These are phyloP conservation scores for Heterodera schachtii DNA, from an alignment of 1,140 invertebrate genomes.

Conservation along the genomic window DNA sequence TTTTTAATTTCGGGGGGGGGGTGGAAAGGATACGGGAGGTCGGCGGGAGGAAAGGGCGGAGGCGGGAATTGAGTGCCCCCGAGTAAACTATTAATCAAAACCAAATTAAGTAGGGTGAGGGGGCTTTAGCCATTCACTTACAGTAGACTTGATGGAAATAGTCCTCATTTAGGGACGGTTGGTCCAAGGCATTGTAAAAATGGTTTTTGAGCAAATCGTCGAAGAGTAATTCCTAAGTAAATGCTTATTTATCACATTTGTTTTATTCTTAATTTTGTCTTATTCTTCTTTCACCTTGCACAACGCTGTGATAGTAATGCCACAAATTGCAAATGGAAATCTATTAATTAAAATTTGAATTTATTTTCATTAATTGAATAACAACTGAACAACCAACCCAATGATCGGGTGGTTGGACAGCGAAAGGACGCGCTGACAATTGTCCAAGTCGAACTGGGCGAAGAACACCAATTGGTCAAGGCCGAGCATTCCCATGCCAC, in stretches of 20 bases:
- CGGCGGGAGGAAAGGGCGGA: too few species aligned
- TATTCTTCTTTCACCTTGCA: background rate
- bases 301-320: slow-evolving; percentile 92
- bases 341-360: slow-evolving; percentile 6
- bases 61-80: too few species aligned
- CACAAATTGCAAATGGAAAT: slow-evolving; percentile 76
- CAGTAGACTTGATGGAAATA: slow-evolving; percentile 91
- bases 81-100: too few species aligned
- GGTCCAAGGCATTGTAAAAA: slow-evolving; percentile 77
- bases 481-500: slow-evolving; percentile 94
- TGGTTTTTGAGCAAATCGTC: slow-evolving; percentile 84
- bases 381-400: slow-evolving; percentile 57
- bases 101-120: too few species aligned
- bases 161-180: slow-evolving; percentile 73
- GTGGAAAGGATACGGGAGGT: too few species aligned
- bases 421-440: slow-evolving; percentile 79
- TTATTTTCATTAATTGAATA: too few species aligned
- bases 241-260: too few species aligned
- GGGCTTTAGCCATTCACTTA: slow-evolving; percentile 59
- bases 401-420: slow-evolving; percentile 81
- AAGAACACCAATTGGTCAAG: slow-evolving; percentile 88
- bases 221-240: slow-evolving; percentile 75
- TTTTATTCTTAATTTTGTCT: too few species aligned
- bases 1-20: too few species aligned
- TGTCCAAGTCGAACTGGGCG: slow-evolving; percentile 78